Conservation (phyloP, 2,797 vertebrate genomes). For the Myiothlypis chrysogaster region DNA sequence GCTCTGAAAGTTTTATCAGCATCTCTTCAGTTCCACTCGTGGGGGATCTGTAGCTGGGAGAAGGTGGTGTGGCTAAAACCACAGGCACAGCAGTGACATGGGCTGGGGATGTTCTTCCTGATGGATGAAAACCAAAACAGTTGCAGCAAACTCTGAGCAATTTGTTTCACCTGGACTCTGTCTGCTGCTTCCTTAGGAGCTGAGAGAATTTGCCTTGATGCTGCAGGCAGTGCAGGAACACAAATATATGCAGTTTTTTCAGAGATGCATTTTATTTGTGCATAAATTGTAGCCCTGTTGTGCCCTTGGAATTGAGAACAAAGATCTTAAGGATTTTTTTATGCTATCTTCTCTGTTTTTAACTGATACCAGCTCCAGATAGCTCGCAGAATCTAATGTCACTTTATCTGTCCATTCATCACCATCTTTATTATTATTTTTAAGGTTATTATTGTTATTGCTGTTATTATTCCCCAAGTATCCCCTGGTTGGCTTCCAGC, state of each 20-base stretch:
- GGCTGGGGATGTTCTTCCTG: neutral
- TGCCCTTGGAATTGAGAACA: neutral
- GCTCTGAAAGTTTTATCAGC: conserved; percentile 47
- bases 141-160: neutral
- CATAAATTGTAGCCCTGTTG: neutral
- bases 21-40: neutral
- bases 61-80: neutral
- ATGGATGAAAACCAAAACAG: neutral
- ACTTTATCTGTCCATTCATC: neutral
- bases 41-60: neutral
- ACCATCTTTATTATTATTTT: neutral
- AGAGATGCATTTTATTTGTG: neutral
- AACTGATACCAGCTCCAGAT: neutral
- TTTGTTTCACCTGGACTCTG: neutral
- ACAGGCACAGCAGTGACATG: neutral
- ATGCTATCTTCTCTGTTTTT: neutral
- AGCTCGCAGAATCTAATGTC: neutral
- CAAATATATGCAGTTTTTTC: neutral
- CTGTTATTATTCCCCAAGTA: neutral
- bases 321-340: neutral
- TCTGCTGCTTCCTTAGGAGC: neutral
- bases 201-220: neutral
- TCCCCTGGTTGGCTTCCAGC: neutral
- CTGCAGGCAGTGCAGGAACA: neutral
- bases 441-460: neutral